Conservation (phyloP, 2,113 vertebrate genomes). For the Scortum barcoo region DNA sequence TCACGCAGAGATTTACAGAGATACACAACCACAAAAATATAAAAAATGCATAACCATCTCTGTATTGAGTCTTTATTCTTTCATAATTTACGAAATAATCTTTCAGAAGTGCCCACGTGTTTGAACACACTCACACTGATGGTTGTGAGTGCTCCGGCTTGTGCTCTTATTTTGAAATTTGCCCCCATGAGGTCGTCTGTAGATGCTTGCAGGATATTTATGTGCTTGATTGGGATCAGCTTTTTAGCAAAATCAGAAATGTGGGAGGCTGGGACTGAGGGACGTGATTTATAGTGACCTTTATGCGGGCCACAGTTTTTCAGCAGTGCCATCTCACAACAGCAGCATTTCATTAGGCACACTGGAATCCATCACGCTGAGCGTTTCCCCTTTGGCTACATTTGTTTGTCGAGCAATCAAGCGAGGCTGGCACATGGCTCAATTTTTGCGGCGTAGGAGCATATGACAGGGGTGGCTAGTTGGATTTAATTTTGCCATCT, state of each 20-base stretch:
- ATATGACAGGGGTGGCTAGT: slow-evolving; percentile 39
- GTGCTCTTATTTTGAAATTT: slow-evolving; percentile 13
- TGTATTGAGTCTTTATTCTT: not conserved
- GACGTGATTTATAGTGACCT: slow-evolving; percentile 81
- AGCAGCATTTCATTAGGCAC: slow-evolving; percentile 76
- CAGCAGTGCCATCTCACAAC: slow-evolving; percentile 61
- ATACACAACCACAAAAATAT: not conserved
- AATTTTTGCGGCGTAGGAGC: slow-evolving; percentile 31
- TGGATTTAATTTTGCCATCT: slow-evolving; percentile 20
- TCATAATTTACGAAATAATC: not conserved
- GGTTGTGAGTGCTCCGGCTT: not conserved
- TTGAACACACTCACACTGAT: not conserved
- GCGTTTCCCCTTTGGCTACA: slow-evolving; percentile 57
- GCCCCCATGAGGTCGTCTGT: not conserved
- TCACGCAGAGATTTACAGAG: not conserved
- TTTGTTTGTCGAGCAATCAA: slow-evolving; percentile 70
- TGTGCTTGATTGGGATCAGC: slow-evolving; percentile 56
- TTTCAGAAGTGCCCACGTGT: no score
- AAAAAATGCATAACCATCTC: not conserved
- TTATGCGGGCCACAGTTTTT: slow-evolving; percentile 70
- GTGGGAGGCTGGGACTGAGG: slow-evolving; percentile 14
- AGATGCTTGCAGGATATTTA: slow-evolving; percentile 41
- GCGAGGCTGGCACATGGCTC: slow-evolving; percentile 61
- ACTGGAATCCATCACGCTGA: slow-evolving; percentile 74
- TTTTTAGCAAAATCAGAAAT: slow-evolving; percentile 46